phyloP scores from a whole-genome alignment of 2,113 vertebrate genomes.

The Dromiciops gliroides region DNA sequence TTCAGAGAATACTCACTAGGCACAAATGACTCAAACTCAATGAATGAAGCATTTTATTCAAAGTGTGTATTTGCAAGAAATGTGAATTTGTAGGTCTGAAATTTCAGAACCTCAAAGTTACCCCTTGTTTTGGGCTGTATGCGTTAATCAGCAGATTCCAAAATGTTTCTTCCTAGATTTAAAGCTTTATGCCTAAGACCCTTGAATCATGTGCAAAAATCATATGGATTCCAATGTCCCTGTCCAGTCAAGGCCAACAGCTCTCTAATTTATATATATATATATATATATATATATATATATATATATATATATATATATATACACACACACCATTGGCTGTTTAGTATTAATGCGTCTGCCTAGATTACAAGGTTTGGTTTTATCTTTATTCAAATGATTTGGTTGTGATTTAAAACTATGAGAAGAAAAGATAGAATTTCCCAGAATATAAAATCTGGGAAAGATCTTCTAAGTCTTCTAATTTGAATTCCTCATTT shows the following conservation, averaged over 20 bases:
- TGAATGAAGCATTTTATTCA: background rate
- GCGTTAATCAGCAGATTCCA: background rate
- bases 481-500: background rate
- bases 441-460: background rate
- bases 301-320: too few relatives aligned
- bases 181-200: background rate
- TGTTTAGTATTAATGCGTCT: background rate
- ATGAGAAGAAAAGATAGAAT: background rate
- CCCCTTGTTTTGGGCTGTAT: background rate
- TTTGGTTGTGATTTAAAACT: background rate
- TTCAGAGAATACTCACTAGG: too few relatives aligned
- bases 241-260: background rate
- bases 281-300: too few relatives aligned
- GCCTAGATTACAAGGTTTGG: background rate
- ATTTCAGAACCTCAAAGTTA: background rate
- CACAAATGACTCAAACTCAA: background rate
- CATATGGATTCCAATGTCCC: background rate
- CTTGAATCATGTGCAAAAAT: slow-evolving; percentile 16
- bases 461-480: background rate
- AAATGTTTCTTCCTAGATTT: background rate
- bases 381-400: background rate
- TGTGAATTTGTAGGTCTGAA: background rate
- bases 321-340: background rate
- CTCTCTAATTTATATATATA: background rate
- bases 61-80: background rate